Evolutionary conservation across 2,888 invertebrate species (phyloP), one percentile per base, ranked within the genome.

Genomic region (Leptodirus hochenwartii): DNA sequence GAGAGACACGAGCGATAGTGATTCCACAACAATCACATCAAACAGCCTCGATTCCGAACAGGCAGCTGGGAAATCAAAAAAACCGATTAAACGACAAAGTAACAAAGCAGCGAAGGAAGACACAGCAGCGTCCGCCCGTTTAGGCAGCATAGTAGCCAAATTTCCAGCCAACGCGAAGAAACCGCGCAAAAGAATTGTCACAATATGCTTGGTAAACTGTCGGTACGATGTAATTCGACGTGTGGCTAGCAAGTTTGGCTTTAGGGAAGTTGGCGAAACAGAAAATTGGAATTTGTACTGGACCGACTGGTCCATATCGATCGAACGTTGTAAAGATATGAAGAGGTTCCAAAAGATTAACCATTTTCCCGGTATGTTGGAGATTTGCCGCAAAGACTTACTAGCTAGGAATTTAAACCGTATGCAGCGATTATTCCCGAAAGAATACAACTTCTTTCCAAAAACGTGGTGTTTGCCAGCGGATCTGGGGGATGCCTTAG

Each of bases 401-500:
- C 58, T 91, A 15, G 85, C 88, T 2, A 64, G 87, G 33, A 90
- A 91, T 56, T 62, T 91, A 35, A 88, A 84, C 51, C 66, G 87
- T 40, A 88, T 90, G 88, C 64, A 75, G 36, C 77, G 81, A 53
- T 59, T 81, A 32, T 90, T 82, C 53, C 85, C 88, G 1, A 75
- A 75, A 43, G 88, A 90, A 38, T 91, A 88, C 52, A 80, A 78
- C 47, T 82, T 90, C 50, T 90, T 85, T 51, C 90, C 91, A 1
- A 84, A 80, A 59, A 85, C 88, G 5, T 91, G 90, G 88, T 82
- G 85, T 53, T 66, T 91, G 39, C 90, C 91, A 15, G 79, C 85
- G 12, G 87, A 88, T 50, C 66, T 77, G 37, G 78, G 78, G 2
- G 81, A 74, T 51, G 80, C 75, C 9, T 56, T 69, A 33, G 69